phyloP scores from a whole-genome alignment of 2,888 invertebrate species.

The Drosophila koepferae region DNA sequence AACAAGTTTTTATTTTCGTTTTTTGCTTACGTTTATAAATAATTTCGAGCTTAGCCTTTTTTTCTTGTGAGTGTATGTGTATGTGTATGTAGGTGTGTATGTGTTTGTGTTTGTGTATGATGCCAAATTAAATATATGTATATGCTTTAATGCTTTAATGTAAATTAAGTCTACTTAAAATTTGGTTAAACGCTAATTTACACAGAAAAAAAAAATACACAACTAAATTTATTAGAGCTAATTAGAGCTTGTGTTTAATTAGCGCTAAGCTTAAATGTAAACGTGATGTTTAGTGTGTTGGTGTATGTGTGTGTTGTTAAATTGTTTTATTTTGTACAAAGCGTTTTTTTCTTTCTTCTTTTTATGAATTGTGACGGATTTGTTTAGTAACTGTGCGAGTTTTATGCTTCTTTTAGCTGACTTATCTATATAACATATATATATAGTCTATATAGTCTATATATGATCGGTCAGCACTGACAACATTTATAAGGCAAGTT shows the following conservation, averaged over 20 bases:
- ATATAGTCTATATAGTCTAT: not conserved
- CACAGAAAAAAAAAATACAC: slow-evolving; percentile 66
- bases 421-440: slow-evolving; percentile 10
- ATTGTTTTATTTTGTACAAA: slow-evolving; percentile 54
- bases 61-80: slow-evolving; percentile 50
- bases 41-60: slow-evolving; percentile 78
- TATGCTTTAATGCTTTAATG: slow-evolving; percentile 41
- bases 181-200: slow-evolving; percentile 78
- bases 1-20: slow-evolving; percentile 61
- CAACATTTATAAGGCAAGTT: slow-evolving; percentile 68
- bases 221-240: slow-evolving; percentile 68
- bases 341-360: slow-evolving; percentile 23
- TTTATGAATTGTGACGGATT: slow-evolving; percentile 60
- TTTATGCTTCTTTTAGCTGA: slow-evolving; percentile 17
- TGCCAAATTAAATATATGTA: slow-evolving; percentile 54
- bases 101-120: slow-evolving; percentile 37
- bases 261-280: slow-evolving; percentile 63
- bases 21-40: slow-evolving; percentile 69
- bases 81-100: slow-evolving; percentile 37
- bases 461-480: slow-evolving; percentile 23
- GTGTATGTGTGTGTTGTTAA: slow-evolving; percentile 27
- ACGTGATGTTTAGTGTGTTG: slow-evolving; percentile 47
- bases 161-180: slow-evolving; percentile 74
- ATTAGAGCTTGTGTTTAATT: slow-evolving; percentile 54
- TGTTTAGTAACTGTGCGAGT: slow-evolving; percentile 57